phyloP scores from a whole-genome alignment of 2,888 invertebrate species.

The Cordilura impudica region DNA sequence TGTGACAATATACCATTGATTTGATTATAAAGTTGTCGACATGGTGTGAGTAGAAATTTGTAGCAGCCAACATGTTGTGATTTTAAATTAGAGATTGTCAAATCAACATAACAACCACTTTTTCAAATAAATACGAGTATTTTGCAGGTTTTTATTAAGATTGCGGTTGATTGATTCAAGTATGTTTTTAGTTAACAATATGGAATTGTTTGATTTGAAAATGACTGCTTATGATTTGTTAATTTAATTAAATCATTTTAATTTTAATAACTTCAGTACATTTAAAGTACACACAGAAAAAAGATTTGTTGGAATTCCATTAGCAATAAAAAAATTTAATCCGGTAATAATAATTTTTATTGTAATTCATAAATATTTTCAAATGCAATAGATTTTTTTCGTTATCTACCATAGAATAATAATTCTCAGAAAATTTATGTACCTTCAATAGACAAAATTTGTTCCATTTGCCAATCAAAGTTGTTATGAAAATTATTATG shows the following conservation, averaged over 20 bases:
- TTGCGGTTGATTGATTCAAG: conserved; percentile 32
- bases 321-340: too few relatives aligned
- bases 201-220: conserved; percentile 2
- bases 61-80: conserved; percentile 38
- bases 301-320: too few relatives aligned
- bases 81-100: conserved; percentile 45
- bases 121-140: neutral
- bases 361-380: too few relatives aligned
- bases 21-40: conserved; percentile 65
- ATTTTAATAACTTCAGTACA: neutral
- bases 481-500: too few relatives aligned
- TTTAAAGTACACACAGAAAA: too few relatives aligned
- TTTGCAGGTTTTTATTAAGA: neutral
- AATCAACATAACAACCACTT: conserved; percentile 34
- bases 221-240: conserved; percentile 29
- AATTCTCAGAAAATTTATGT: too few relatives aligned
- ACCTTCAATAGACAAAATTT: too few relatives aligned
- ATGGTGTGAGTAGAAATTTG: conserved; percentile 6
- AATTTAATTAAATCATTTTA: conserved; percentile 10
- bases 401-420: too few relatives aligned
- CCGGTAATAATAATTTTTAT: too few relatives aligned
- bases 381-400: too few relatives aligned
- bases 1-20: conserved; percentile 76
- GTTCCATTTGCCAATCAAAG: too few relatives aligned
- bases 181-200: conserved; percentile 7